phyloP scores from a whole-genome alignment of 2,113 vertebrate species.

The Brachypteracias leptosomus region DNA sequence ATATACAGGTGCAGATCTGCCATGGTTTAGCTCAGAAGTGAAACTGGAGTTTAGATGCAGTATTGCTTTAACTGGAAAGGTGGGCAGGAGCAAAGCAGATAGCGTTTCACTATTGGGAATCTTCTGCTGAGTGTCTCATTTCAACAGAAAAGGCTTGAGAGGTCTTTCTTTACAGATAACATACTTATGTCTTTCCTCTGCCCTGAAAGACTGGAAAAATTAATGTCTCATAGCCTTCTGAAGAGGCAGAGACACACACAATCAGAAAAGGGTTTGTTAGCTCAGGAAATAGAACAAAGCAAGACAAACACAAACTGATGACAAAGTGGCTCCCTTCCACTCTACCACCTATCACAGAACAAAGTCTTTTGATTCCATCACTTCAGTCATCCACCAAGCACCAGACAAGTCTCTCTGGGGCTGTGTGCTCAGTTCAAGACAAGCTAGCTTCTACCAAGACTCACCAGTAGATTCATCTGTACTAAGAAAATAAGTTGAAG shows the following conservation, averaged over 20 bases:
- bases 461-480: not conserved
- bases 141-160: not conserved
- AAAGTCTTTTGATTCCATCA: not conserved
- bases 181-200: not conserved
- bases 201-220: not conserved
- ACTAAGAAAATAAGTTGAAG: not conserved
- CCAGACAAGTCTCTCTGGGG: not conserved
- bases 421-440: not conserved
- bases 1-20: not conserved
- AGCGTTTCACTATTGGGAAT: not conserved
- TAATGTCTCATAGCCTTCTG: not conserved
- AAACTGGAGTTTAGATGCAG: not conserved
- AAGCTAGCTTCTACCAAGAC: not conserved
- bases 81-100: not conserved
- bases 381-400: not conserved
- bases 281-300: not conserved
- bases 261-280: not conserved
- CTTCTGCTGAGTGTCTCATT: not conserved
- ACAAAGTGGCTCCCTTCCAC: not conserved
- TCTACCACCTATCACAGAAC: not conserved
- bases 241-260: not conserved
- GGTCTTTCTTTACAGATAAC: not conserved
- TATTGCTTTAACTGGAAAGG: not conserved
- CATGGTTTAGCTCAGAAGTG: not conserved
- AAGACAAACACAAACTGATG: not conserved